Evolutionary conservation across 2,113 vertebrate genomes (phyloP), one percentile per base, ranked within the genome.

Genomic region (Lethenteron camtschaticum): DNA sequence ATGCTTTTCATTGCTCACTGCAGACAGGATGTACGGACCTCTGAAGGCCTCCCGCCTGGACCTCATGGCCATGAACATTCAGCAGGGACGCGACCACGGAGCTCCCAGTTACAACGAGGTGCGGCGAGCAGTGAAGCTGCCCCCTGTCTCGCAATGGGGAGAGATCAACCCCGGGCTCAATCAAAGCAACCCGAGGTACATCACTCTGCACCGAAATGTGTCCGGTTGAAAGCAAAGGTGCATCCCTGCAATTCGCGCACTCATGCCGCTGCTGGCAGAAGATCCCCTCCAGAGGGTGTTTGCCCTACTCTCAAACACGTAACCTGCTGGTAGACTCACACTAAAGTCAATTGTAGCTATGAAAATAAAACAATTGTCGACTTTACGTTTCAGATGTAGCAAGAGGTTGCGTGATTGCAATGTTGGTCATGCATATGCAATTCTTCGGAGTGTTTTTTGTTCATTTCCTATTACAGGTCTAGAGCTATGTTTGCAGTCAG

Each of bases 1-100:
- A 59, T 16, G 57, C 69, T 58, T 68, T 1, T 0, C 55, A 68
- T 41, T 66, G 20, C 70, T 73, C 24, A n/a, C n/a, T 24, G 55
- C 73, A 99, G 94, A 99, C 79, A 96, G 81, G 77, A 95, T 92
- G 89, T 95, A 94, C 0, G 90, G 92, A 10, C 83, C 86, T 0
- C 70, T 87, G 66, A 82, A 76, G 68, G 92, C 83, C 75, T 85
- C 86, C 6, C 85, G 89, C 20, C 80, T 85, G 0, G 94, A 99
- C 77, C 80, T 83, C 0, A 79, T 91, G 68, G 87, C 90, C 57
- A 74, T 80, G 74, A 89, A 83, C 73, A 74, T 96, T 68, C 89
- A 94, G 70, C 85, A 83, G 1, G 88, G 86, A 8, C 71, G 94
- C 71, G 94, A 99, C 75, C 83, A 88, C 59, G 94, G 94, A 14